Evolutionary conservation across 2,888 invertebrate species (phyloP).

Genomic region (Tenodera sinensis): DNA sequence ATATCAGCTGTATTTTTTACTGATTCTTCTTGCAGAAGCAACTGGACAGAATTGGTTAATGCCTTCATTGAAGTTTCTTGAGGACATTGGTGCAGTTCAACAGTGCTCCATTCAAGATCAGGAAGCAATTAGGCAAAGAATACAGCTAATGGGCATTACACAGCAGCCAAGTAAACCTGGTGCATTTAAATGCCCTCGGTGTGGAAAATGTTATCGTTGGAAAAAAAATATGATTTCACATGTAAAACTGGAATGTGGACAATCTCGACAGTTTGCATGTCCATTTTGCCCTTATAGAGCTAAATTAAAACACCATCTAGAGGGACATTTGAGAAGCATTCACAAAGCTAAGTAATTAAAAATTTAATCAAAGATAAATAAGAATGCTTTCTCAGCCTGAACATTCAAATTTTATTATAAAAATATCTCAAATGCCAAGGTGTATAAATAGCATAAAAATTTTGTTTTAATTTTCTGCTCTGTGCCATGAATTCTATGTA

Average conservation of each 20-base stretch:
- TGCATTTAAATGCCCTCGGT: slow-evolving; percentile 32
- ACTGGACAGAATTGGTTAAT: not conserved
- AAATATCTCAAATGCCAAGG: not conserved
- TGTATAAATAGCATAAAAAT: not conserved
- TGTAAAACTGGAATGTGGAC: slow-evolving; percentile 39
- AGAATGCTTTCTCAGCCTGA: not conserved
- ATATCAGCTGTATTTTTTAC: not conserved
- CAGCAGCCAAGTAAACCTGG: not conserved
- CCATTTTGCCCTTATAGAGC: slow-evolving; percentile 35
- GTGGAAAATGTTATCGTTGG: slow-evolving; percentile 34
- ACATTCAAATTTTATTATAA: not conserved
- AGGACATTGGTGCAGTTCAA: not conserved
- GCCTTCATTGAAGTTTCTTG: not conserved
- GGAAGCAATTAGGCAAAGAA: not conserved
- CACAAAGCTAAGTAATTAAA: not conserved
- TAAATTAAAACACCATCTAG: not conserved
- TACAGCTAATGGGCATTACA: not conserved
- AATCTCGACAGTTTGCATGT: slow-evolving; percentile 40
- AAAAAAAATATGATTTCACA: slow-evolving; percentile 36
- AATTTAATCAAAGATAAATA: not conserved
- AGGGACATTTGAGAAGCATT: not conserved
- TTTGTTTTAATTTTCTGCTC: not conserved
- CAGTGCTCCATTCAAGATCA: not conserved
- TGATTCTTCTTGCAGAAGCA: not conserved
- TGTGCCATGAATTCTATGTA: not conserved